These are phyloP conservation scores for Harpalus rubripes DNA, from an alignment of 2,888 invertebrate species.

Conservation along the genomic window DNA sequence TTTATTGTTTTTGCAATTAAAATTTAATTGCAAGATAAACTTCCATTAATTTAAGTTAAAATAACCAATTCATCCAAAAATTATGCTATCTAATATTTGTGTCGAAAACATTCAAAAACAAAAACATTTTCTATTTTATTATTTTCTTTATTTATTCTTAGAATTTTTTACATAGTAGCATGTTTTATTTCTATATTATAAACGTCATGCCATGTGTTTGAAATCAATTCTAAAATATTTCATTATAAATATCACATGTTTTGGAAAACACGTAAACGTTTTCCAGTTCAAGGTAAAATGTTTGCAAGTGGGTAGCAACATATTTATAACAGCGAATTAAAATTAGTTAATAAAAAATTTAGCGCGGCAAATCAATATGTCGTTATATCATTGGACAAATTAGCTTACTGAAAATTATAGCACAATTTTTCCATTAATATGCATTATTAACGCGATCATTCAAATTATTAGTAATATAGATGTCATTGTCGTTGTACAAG, in stretches of 20 bases:
- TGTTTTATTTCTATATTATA: neutral
- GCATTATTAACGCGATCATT: slow-evolving; percentile 21
- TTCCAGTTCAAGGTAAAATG: slow-evolving; percentile 22
- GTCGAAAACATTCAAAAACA: too few species aligned
- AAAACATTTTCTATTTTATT: too few species aligned
- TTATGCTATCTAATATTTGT: too few species aligned
- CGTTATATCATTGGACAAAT: neutral
- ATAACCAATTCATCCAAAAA: too few species aligned
- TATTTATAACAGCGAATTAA: slow-evolving; percentile 6
- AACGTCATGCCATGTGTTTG: neutral
- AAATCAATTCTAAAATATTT: slow-evolving; percentile 18
- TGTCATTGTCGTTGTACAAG: neutral
- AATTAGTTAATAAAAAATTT: slow-evolving; percentile 18
- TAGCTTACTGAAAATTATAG: slow-evolving; percentile 14
- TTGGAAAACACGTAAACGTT: slow-evolving; percentile 11
- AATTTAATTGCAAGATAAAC: too few species aligned
- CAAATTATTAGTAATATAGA: neutral
- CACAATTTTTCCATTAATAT: slow-evolving; percentile 30
- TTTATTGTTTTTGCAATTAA: too few species aligned
- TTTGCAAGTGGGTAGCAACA: slow-evolving; percentile 21
- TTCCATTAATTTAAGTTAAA: too few species aligned
- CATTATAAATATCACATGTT: slow-evolving; percentile 19
- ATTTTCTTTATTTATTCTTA: too few species aligned
- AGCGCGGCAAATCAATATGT: slow-evolving; percentile 33
- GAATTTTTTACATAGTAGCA: neutral